Base-by-base conservation (phyloP, 2,113 vertebrate genomes). In the Sarotherodon lohbergeri region DNA sequence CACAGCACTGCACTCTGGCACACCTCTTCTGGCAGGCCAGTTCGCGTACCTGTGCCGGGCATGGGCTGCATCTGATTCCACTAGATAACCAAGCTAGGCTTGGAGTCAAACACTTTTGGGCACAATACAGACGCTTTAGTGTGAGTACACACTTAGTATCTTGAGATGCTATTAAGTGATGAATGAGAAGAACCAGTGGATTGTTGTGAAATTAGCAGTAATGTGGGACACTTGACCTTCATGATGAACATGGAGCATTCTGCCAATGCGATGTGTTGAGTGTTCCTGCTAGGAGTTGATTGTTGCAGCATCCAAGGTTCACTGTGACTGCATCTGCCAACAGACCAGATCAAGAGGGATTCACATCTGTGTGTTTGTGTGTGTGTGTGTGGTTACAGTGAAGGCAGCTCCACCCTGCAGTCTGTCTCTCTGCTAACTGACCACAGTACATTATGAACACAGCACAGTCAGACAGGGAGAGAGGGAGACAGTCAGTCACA, bases 321-420 rank as follows among this genome's bases (percentile, higher is more conserved):
- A 81, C 4, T 80, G 22, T 1, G 63, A 50, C 24, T 19, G 19
- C 48, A 43, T 41, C 57, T 82, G 80, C 86, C 86, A 83, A 14
- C 11, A 6, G 56, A 79, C 78, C 82, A 85, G 86, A 87, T 84
- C 54, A 39, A 73, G 48, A 86, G 7, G 5, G 41, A 54, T 24
- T 52, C 41, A 41, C 34, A 54, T 55, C 16, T 80, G 52, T 83
- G 84, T 36, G 82, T 88, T 39, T 82, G 83, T 86, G 76, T 89
- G 59, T 79, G 81, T 79, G 81, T 71, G 82, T 81, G 91, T 90
- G 89, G 91, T 92, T 91, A 68, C 56, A 80, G 46, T 73, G 55
- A 80, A 80, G 81, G 76, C 85, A 81, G 88, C 90, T 91, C 90
- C 94, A 92, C 92, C 93, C 91, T 93, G 81, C 82, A 68, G 88